Evolutionary conservation across 1,140 invertebrate genomes (phyloP).

Genomic region (Caenorhabditis remanei): DNA sequence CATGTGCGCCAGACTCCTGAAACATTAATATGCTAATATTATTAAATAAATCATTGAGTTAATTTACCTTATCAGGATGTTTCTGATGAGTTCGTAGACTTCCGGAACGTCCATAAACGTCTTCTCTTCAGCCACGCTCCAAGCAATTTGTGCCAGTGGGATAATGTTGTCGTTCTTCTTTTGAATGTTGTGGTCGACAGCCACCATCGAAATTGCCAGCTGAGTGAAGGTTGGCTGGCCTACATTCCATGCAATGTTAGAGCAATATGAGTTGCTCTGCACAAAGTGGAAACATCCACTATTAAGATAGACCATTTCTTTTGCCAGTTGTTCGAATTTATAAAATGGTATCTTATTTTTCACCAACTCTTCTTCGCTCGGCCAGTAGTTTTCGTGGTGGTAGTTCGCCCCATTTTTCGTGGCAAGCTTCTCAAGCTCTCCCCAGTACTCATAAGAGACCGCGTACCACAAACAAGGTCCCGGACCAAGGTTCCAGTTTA

Average conservation of each 20-base stretch:
- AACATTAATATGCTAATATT: too few species aligned
- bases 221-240: not conserved
- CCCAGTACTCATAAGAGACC: not conserved
- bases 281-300: conserved; percentile 3
- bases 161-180: not conserved
- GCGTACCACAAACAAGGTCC: not conserved
- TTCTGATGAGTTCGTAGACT: too few species aligned
- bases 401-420: not conserved
- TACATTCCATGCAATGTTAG: not conserved
- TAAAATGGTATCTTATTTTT: not conserved
- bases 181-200: not conserved
- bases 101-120: too few species aligned
- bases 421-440: not conserved
- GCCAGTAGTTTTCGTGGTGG: not conserved
- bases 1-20: too few species aligned
- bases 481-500: conserved; percentile 20
- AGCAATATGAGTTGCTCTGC: not conserved
- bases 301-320: not conserved
- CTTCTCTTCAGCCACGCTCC: not conserved
- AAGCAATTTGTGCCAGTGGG: not conserved
- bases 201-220: not conserved
- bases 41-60: too few species aligned
- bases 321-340: not conserved
- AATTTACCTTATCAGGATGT: too few species aligned
- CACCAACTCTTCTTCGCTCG: not conserved